A percentile compares a stretch with the other conserved stretches of the same genome.
These are phyloP conservation scores for Malurus alboscapulatus DNA, from an alignment of 2,113 vertebrate genomes.

Conservation along the genomic window DNA sequence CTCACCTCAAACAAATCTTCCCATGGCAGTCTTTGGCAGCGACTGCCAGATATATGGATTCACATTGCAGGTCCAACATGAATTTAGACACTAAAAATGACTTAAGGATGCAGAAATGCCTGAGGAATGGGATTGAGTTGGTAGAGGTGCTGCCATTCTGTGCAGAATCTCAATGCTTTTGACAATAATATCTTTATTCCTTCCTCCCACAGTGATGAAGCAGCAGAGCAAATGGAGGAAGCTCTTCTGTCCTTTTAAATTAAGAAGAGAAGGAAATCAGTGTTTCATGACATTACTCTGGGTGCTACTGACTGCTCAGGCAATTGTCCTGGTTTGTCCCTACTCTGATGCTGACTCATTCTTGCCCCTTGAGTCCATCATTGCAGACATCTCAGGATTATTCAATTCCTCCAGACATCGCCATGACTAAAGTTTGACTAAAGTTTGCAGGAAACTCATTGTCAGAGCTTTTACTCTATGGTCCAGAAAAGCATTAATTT, in stretches of 20 bases:
- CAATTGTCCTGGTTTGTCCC: background rate
- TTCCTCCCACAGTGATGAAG: background rate
- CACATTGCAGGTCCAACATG: background rate
- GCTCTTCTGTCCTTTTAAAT: background rate
- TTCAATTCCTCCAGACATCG: background rate
- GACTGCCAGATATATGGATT: background rate
- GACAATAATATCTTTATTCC: background rate
- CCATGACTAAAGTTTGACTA: background rate
- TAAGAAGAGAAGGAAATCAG: background rate
- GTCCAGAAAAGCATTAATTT: background rate
- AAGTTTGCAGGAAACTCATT: background rate
- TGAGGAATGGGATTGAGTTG: background rate
- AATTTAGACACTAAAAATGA: conserved; percentile 10
- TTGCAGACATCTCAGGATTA: background rate
- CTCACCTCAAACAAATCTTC: background rate
- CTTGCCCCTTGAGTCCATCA: background rate
- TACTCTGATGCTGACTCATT: background rate
- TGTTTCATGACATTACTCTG: background rate
- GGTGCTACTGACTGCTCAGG: background rate
- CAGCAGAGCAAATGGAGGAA: background rate
- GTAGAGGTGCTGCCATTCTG: background rate
- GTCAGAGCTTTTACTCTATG: background rate
- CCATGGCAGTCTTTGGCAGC: background rate
- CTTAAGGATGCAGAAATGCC: background rate
- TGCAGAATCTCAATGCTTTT: background rate